A percentile compares a stretch with the other conserved stretches of the same genome.
Evolutionary conservation across 2,113 vertebrate species (phyloP).

Genomic region (Muntiacus muntjak): DNA sequence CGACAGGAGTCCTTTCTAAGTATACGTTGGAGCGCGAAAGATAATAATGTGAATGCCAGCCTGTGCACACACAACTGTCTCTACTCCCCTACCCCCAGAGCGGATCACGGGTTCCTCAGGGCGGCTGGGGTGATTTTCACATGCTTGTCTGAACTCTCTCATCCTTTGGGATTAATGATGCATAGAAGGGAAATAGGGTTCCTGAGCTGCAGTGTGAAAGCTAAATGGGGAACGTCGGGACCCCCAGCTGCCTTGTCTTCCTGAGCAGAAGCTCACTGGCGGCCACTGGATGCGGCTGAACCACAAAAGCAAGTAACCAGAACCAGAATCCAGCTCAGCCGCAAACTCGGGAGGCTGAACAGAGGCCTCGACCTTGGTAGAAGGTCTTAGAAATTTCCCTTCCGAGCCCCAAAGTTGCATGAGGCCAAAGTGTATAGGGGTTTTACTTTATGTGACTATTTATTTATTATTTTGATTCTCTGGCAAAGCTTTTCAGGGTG

Average conservation of each 20-base stretch:
- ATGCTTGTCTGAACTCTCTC: not conserved
- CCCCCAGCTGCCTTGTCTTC: not conserved
- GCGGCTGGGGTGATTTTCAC: not conserved
- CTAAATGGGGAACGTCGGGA: not conserved
- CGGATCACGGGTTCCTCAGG: not conserved
- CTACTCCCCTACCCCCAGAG: not conserved
- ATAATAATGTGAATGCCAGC: no score
- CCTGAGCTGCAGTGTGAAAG: not conserved
- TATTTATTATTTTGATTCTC: not conserved
- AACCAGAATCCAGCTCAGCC: not conserved
- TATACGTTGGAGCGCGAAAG: not conserved
- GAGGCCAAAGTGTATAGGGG: not conserved
- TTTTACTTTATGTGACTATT: not conserved
- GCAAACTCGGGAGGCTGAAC: not conserved
- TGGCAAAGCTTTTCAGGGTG: not conserved
- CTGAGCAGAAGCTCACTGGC: rapidly evolving
- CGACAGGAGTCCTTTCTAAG: not conserved
- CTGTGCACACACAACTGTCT: not conserved
- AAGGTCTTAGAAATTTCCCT: not conserved
- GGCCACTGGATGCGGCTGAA: not conserved
- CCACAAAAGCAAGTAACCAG: not conserved
- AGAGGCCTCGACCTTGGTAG: not conserved
- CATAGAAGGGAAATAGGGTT: not conserved
- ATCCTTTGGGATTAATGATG: not conserved
- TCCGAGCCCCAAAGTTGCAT: not conserved